These are phyloP conservation scores for Ichneumoninae sp. DNA, from an alignment of 2,888 invertebrate genomes.

Conservation along the genomic window DNA sequence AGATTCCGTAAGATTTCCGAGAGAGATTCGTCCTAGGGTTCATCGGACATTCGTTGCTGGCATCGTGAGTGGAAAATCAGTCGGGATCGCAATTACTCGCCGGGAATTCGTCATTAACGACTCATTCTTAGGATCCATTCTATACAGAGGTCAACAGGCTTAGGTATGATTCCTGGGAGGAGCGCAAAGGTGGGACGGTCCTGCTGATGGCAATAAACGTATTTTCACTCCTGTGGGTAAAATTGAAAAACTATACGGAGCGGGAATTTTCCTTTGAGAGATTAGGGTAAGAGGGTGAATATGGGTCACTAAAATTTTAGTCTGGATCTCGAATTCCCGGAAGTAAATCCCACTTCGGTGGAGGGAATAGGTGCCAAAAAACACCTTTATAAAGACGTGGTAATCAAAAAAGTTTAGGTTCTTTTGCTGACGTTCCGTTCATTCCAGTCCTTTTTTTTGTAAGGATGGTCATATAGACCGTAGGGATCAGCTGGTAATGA, in stretches of 20 bases:
- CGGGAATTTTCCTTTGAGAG: no score
- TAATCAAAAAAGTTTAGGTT: neutral
- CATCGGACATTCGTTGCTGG: slow-evolving; percentile 20
- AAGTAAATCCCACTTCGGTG: no score
- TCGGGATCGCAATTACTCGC: neutral
- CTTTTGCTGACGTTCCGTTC: neutral
- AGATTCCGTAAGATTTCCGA: slow-evolving; percentile 56
- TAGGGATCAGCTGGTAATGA: no score
- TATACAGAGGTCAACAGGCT: neutral
- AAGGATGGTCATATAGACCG: no score
- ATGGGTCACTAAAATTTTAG: no score
- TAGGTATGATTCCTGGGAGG: neutral
- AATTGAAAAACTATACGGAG: neutral
- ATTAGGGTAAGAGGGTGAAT: no score
- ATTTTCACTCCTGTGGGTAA: neutral
- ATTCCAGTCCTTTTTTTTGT: neutral
- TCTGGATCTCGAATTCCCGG: no score
- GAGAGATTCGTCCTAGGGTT: slow-evolving; percentile 47
- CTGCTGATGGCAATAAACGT: neutral
- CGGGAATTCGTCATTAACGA: slow-evolving; percentile 14
- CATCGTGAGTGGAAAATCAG: slow-evolving; percentile 21
- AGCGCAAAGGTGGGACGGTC: no score
- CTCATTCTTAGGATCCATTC: neutral
- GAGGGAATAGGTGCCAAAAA: neutral
- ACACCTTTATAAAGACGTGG: neutral